Percentiles rank a stretch among this genome's conserved stretches.
phyloP scores from a whole-genome alignment of 2,797 vertebrate species.

The Bradypus variegatus region DNA sequence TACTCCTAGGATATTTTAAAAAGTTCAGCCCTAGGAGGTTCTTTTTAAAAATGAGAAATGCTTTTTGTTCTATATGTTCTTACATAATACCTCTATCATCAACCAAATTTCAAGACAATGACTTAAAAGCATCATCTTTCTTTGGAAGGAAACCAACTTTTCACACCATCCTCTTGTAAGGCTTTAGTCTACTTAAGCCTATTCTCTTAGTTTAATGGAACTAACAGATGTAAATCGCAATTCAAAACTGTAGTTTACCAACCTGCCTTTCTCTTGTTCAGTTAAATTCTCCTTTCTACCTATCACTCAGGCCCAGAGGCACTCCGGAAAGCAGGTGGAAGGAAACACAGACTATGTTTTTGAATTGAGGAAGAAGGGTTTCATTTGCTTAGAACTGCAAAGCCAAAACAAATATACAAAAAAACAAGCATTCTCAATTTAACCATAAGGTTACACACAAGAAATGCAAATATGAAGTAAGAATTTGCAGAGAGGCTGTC shows the following conservation, averaged over 20 bases:
- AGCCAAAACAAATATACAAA: background rate
- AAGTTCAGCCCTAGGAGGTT: background rate
- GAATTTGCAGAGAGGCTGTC: background rate
- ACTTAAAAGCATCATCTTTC: background rate
- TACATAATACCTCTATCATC: background rate
- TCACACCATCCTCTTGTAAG: background rate
- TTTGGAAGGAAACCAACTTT: background rate
- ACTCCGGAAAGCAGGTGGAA: background rate
- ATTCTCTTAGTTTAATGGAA: background rate
- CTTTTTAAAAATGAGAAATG: background rate
- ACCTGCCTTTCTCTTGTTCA: slow-evolving; percentile 14
- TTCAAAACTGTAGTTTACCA: background rate
- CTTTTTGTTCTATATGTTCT: slow-evolving; percentile 18
- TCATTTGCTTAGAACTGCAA: slow-evolving; percentile 10
- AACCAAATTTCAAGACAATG: background rate
- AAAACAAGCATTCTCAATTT: background rate
- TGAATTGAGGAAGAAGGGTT: background rate
- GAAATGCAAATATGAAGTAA: background rate
- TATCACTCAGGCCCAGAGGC: background rate
- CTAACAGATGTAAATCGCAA: background rate
- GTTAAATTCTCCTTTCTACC: background rate
- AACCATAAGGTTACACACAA: background rate
- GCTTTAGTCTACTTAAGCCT: background rate
- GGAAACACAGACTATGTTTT: background rate
- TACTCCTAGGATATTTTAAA: background rate